Evolutionary conservation across 2,888 invertebrate genomes (phyloP), one percentile per base, ranked within the genome.

Genomic region (Sinhomidia bicolor): DNA sequence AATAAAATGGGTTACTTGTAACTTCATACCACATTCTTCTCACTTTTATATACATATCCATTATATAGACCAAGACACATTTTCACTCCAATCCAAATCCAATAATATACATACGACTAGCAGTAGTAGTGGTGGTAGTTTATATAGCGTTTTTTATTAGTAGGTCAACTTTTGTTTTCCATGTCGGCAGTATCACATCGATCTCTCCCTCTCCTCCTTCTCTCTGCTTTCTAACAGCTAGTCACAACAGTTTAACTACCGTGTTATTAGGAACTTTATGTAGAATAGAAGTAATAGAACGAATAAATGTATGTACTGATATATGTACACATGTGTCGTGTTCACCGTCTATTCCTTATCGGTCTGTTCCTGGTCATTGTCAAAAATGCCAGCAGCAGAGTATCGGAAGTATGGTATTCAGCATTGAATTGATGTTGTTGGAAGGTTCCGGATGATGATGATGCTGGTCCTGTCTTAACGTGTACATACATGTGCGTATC

Each of bases 151-250:
- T 80, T 87, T 80, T 81, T 81, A 81, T 87, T 87, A 87, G 80
- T 81, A 87, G 87, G 87, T 81, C 87, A 87, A 87, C 87, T 87
- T 87, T 81, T 81, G 81, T 87, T 81, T 81, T 81, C 76, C 76
- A 81, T 81, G 74, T 76, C 62, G 86, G 62, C 68, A 51, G 80
- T 80, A 54, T 47, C 60, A 79, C 57, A 80, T 80, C 68, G 80
- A 51, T 80, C 51, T 71, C 29, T 62, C 51, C 12, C 17, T 29
- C 62, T 62, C 44, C 60, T 23, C 60, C 17, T 17, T 60, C 26
- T 23, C 14, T 44, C 68, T 71, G 20, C 41, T 71, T 71, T 36
- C 68, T 41, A 71, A 71, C 68, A 71, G 17, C 68, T 44, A 71
- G 20, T 71, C 20, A n/a, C 20, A 41, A 10, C 20, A 41, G 20